Evolutionary conservation across 2,797 vertebrate genomes (phyloP), one percentile per base, ranked within the genome.

Genomic region (Anisognathus igniventris): DNA sequence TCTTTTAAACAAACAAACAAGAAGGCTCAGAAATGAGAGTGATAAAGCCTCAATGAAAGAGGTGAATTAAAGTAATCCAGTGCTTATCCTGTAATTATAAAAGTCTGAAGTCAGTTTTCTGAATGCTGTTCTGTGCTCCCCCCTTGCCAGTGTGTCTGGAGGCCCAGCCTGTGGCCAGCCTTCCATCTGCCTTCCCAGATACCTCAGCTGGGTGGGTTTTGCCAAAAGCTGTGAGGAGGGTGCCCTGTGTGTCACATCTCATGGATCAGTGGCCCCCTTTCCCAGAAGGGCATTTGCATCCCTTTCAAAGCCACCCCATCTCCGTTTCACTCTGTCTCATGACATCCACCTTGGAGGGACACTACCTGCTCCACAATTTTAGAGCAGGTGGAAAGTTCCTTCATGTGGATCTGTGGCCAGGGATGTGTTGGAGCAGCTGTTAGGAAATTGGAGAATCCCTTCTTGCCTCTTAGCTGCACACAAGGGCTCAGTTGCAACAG

Each of bases 401-500:
- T 10, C 0, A 0, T 2, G 19, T 45, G 35, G 74, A 71, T 92
- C 89, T 31, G 40, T 44, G 28, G 40, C 42, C 2, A 6, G 72
- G 66, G 44, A n/a, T 76, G 72, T 88, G 91, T 70, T 90, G 72
- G 93, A 73, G 88, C 94, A 96, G 92, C 92, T 97, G 95, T 58
- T 86, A 80, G 87, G n/a, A 92, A 85, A 80, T 51, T 64, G 1
- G 9, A 84, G 72, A 75, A 86, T 70, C 68, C 33, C 27, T 92
- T 72, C 78, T 50, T 82, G 77, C 35, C 61, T 64, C 78, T 71
- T 42, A 79, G 79, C 92, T 73, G 86, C 80, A 83, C 0, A 1
- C 3, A 1, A 37, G 74, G 67, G 39, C 24, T 72, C 31, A 28
- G 47, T 58, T 84, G 54, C 60, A 44, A 11, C 0, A 5, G 44